Conservation (phyloP, 2,888 invertebrate genomes). For the Sinodicranocentrus sp. region DNA sequence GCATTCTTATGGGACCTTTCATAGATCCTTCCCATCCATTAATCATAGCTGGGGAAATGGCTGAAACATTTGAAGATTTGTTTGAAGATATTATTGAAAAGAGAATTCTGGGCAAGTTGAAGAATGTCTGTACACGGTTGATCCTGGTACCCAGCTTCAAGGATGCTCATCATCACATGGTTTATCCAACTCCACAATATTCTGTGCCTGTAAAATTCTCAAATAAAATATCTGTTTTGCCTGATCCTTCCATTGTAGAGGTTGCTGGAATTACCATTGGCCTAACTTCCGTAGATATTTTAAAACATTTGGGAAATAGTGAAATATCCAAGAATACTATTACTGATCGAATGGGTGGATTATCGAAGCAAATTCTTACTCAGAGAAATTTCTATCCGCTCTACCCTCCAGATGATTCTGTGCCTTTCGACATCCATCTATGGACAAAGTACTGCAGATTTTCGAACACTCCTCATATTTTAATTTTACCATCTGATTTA, state of each 20-base stretch:
- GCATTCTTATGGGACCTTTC: slow-evolving; percentile 92
- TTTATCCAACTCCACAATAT: slow-evolving; percentile 92
- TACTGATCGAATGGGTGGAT: slow-evolving; percentile 86
- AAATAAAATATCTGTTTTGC: slow-evolving; percentile 83
- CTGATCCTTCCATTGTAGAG: slow-evolving; percentile 90
- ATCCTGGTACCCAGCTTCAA: slow-evolving; percentile 87
- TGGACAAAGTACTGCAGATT: slow-evolving; percentile 87
- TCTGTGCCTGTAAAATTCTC: slow-evolving; percentile 35
- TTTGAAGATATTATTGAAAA: slow-evolving; percentile 86
- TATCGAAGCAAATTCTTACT: slow-evolving; percentile 86
- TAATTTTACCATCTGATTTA: slow-evolving; percentile 91
- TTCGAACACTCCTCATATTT: slow-evolving; percentile 87
- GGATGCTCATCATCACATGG: slow-evolving; percentile 88
- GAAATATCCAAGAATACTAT: slow-evolving; percentile 84
- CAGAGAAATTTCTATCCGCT: slow-evolving; percentile 92
- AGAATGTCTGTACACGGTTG: slow-evolving; percentile 82
- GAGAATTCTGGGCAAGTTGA: slow-evolving; percentile 79
- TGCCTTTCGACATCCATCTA: slow-evolving; percentile 85
- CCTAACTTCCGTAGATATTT: slow-evolving; percentile 88
- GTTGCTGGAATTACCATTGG: slow-evolving; percentile 88
- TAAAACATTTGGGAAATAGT: slow-evolving; percentile 89
- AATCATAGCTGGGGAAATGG: slow-evolving; percentile 81
- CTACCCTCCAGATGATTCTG: slow-evolving; percentile 85
- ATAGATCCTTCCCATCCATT: slow-evolving; percentile 85
- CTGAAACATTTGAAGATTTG: slow-evolving; percentile 85